These are phyloP conservation scores for Siniperca scherzeri DNA, from an alignment of 2,797 vertebrate genomes.

Conservation along the genomic window DNA sequence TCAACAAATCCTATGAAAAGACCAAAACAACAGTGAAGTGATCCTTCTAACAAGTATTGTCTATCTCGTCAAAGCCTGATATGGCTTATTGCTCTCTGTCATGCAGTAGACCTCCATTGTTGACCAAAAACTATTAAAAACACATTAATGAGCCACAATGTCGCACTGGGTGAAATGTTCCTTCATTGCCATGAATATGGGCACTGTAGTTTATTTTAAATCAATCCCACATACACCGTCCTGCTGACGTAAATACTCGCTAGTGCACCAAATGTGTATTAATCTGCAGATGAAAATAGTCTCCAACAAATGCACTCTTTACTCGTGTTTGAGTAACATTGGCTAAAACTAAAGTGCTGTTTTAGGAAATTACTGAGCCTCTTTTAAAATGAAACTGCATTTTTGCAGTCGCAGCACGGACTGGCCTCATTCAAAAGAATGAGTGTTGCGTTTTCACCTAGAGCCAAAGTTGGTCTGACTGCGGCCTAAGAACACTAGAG, in stretches of 20 bases:
- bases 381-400: too few relatives aligned
- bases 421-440: background rate
- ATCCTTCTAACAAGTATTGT: background rate
- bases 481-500: background rate
- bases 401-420: too few relatives aligned
- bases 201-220: too few relatives aligned
- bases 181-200: too few relatives aligned
- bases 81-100: background rate
- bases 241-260: too few relatives aligned
- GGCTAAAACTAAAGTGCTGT: too few relatives aligned
- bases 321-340: background rate
- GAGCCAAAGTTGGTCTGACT: background rate
- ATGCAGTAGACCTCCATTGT: background rate
- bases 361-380: too few relatives aligned
- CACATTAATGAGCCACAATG: too few relatives aligned
- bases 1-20: conserved; percentile 5
- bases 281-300: background rate
- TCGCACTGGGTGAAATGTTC: too few relatives aligned
- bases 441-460: background rate
- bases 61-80: background rate
- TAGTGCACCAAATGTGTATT: background rate
- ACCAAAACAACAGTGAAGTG: conserved; percentile 12
- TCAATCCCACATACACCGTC: too few relatives aligned
- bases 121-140: too few relatives aligned
- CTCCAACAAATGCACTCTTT: background rate